phyloP scores from a whole-genome alignment of 1,140 invertebrate species.

The Cryptotermes secundus region DNA sequence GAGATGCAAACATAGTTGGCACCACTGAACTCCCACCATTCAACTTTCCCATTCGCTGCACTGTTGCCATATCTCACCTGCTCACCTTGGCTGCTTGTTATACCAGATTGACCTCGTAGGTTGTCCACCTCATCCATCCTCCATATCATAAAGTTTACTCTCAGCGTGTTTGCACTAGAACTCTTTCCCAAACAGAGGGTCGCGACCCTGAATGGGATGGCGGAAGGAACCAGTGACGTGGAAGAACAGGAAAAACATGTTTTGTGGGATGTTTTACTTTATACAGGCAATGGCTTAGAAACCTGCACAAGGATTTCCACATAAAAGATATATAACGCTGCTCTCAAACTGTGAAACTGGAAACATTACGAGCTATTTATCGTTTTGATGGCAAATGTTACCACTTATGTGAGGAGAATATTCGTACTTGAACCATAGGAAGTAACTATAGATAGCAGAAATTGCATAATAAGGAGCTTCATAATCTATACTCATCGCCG shows the following conservation, averaged over 20 bases:
- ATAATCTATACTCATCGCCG: too few relatives aligned
- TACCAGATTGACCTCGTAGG: constrained; percentile 1
- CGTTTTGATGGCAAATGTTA: too few relatives aligned
- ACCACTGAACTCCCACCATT: constrained; percentile 18
- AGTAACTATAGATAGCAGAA: too few relatives aligned
- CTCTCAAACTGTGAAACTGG: too few relatives aligned
- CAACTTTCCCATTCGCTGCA: neutral
- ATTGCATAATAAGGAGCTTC: too few relatives aligned
- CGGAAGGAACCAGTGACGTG: neutral
- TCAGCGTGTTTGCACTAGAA: constrained; percentile 4
- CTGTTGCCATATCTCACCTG: constrained; percentile 15
- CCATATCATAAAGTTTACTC: neutral
- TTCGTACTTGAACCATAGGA: too few relatives aligned
- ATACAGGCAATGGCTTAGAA: too few relatives aligned
- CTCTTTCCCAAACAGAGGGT: neutral
- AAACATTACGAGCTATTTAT: too few relatives aligned
- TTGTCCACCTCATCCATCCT: constrained; percentile 5
- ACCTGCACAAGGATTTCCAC: too few relatives aligned
- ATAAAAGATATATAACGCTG: too few relatives aligned
- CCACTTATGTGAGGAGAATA: too few relatives aligned
- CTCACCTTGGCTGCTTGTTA: constrained; percentile 17
- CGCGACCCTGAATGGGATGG: neutral
- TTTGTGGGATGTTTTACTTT: too few relatives aligned
- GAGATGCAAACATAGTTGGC: constrained; percentile 8
- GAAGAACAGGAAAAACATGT: neutral